Conservation (phyloP, 2,113 vertebrate species). For the Syngnathus scovelli region DNA sequence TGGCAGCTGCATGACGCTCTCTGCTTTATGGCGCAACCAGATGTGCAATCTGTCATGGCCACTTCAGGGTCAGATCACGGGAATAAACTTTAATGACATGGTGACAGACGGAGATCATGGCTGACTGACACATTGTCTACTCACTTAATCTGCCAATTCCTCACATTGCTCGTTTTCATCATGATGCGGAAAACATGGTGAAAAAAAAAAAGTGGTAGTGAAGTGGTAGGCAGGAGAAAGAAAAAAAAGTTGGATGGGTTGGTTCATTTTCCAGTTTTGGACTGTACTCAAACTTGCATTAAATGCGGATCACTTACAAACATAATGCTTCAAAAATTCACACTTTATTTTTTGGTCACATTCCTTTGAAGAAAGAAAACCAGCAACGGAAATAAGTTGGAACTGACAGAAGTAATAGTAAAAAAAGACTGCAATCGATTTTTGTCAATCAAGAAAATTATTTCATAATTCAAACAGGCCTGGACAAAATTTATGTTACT, state of each 20-base stretch:
- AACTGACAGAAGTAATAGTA: no score
- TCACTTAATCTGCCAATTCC: slow-evolving; percentile 48
- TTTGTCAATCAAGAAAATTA: no score
- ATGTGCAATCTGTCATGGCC: slow-evolving; percentile 13
- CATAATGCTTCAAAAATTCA: no score
- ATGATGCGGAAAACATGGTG: slow-evolving; percentile 1
- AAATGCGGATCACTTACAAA: no score
- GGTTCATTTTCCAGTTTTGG: neutral
- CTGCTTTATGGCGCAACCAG: slow-evolving; percentile 18
- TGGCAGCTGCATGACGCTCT: neutral
- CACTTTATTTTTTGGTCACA: no score
- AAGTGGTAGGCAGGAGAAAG: no score
- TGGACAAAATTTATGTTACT: no score
- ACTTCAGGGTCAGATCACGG: slow-evolving; percentile 17
- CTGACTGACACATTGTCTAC: slow-evolving; percentile 9
- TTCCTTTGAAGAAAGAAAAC: no score
- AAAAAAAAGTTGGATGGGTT: neutral
- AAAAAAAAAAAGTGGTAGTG: neutral
- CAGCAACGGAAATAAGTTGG: no score
- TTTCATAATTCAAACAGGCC: no score
- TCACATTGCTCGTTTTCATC: slow-evolving; percentile 26
- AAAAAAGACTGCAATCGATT: no score
- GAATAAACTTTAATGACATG: slow-evolving; percentile 31
- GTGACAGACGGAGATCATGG: slow-evolving; percentile 30
- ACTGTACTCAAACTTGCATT: neutral